Conservation (phyloP, 2,888 invertebrate genomes). For the Miltochrista miniata region DNA sequence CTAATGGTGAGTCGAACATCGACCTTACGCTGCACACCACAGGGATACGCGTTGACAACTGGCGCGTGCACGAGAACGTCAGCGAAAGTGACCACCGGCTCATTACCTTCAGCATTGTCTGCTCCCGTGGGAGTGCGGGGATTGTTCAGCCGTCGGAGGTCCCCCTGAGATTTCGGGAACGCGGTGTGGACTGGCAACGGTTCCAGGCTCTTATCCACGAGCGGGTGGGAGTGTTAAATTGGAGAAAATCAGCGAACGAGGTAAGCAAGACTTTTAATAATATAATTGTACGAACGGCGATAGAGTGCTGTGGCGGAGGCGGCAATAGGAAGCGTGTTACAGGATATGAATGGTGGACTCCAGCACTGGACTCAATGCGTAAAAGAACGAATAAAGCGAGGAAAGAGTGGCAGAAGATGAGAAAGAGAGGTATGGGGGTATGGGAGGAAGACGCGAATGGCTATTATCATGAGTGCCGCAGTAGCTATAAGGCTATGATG, state of each 20-base stretch:
- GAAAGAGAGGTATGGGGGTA: background rate
- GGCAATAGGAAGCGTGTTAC: background rate
- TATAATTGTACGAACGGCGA: background rate
- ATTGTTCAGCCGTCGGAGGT: background rate
- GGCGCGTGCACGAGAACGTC: constrained; percentile 21
- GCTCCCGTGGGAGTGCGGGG: background rate
- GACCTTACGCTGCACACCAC: constrained; percentile 32
- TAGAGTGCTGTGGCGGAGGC: background rate
- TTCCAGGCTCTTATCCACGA: background rate
- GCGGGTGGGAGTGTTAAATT: no score
- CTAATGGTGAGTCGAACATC: constrained; percentile 28
- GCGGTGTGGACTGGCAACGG: background rate
- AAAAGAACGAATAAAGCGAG: background rate
- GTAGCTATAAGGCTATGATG: background rate
- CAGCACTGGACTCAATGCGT: constrained; percentile 1
- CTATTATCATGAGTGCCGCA: background rate
- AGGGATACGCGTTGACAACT: constrained; percentile 12
- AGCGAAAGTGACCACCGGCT: constrained; percentile 32
- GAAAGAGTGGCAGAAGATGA: constrained; percentile 3
- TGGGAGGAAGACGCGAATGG: background rate
- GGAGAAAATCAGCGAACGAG: no score
- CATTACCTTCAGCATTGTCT: constrained; percentile 7
- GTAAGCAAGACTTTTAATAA: constrained; percentile 7
- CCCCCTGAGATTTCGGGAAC: background rate
- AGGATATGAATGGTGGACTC: constrained; percentile 18